Percentiles rank a stretch among this genome's conserved stretches.
Evolutionary conservation across 1,140 invertebrate species (phyloP).

Genomic region (Lepidurus apus): DNA sequence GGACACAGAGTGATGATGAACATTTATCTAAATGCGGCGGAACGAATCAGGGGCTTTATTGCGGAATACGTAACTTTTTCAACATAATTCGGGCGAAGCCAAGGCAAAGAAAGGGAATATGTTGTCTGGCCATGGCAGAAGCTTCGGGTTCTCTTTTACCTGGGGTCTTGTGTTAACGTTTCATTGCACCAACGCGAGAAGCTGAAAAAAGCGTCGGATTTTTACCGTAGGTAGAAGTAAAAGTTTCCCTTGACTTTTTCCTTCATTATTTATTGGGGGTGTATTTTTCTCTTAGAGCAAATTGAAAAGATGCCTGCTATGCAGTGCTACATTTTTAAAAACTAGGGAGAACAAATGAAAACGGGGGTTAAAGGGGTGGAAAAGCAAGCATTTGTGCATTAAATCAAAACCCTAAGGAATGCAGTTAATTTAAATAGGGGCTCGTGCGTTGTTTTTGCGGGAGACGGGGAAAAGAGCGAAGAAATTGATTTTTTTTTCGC

Average conservation of each 20-base stretch:
- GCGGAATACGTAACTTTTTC: constrained; percentile 18
- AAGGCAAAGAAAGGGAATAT: neutral
- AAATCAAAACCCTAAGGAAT: constrained; percentile 1
- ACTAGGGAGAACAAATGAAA: neutral
- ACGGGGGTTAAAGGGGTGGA: neutral
- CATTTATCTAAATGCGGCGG: neutral
- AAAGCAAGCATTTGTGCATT: constrained; percentile 18
- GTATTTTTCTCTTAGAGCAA: neutral
- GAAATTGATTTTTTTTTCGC: neutral
- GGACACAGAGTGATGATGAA: constrained; percentile 21
- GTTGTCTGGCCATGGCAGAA: neutral
- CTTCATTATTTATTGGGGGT: neutral
- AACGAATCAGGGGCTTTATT: constrained; percentile 18
- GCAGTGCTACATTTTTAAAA: constrained; percentile 4
- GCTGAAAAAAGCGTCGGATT: neutral
- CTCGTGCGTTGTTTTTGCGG: neutral
- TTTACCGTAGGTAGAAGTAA: constrained; percentile 10
- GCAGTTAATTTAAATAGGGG: neutral
- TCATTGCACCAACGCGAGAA: neutral
- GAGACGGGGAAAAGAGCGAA: neutral
- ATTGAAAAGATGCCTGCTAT: neutral
- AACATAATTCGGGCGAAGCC: neutral
- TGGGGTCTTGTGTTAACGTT: constrained; percentile 6
- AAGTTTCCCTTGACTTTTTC: neutral
- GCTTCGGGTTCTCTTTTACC: neutral